These are phyloP conservation scores for Plestiodon gilberti DNA, from an alignment of 2,113 vertebrate species.

Conservation along the genomic window DNA sequence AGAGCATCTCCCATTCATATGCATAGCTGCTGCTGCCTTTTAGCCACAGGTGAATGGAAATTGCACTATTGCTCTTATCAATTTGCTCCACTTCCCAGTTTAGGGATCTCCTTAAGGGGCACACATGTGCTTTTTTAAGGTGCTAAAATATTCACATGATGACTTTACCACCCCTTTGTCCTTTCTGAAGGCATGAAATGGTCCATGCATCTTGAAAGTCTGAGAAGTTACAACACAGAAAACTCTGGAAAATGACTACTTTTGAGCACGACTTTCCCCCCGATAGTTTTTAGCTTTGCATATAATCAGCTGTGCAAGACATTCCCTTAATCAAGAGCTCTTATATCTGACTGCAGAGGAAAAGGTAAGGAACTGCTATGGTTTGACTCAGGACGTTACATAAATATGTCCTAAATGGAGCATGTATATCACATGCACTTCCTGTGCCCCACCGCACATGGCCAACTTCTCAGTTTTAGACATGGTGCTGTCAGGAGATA, in stretches of 20 bases:
- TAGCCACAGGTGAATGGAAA: not conserved
- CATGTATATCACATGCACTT: not conserved
- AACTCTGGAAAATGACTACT: not conserved
- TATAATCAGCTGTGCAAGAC: not conserved
- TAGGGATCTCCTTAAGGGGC: not conserved
- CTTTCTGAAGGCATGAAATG: not conserved
- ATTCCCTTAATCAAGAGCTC: not conserved
- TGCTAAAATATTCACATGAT: not conserved
- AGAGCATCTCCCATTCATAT: not conserved
- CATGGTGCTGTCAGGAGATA: not conserved
- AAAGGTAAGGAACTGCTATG: too few species aligned
- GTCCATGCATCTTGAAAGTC: not conserved
- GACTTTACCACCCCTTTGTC: not conserved
- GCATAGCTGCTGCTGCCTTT: not conserved
- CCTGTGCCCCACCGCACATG: not conserved
- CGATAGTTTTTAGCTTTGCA: not conserved
- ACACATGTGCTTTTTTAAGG: not conserved
- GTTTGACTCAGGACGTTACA: not conserved
- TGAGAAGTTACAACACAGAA: not conserved
- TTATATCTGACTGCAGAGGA: not conserved
- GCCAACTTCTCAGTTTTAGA: not conserved
- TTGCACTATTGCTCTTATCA: not conserved
- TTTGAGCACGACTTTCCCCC: not conserved
- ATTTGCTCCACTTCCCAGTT: not conserved
- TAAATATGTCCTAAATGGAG: not conserved